phyloP scores from a whole-genome alignment of 2,888 invertebrate species.

The Galeopsomyia nigrocyanea region DNA sequence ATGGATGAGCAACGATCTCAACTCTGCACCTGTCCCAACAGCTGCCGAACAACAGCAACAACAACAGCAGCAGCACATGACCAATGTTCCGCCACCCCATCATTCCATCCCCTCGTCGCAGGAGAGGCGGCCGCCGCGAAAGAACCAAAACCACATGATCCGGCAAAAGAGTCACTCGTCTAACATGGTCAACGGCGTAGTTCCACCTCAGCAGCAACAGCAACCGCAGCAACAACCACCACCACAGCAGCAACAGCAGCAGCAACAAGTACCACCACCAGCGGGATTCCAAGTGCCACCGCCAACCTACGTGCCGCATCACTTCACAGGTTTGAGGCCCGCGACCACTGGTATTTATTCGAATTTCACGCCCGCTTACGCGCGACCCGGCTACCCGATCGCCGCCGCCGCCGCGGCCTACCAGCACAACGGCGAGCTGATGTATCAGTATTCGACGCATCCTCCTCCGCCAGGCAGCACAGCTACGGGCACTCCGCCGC shows the following conservation, averaged over 20 bases:
- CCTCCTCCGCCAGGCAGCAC: conserved; percentile 57
- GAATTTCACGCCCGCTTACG: conserved; percentile 64
- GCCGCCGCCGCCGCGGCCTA: conserved; percentile 56
- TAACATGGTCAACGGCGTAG: conserved; percentile 62
- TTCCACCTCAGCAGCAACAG: conserved; percentile 21
- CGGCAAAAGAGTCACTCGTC: conserved; percentile 60
- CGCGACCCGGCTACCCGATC: conserved; percentile 52
- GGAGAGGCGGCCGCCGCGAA: conserved; percentile 60
- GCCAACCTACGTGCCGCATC: conserved; percentile 61
- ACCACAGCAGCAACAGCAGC: conserved; percentile 7
- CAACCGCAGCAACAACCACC: conserved; percentile 15
- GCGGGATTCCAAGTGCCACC: conserved; percentile 63
- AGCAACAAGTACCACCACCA: conserved; percentile 61
- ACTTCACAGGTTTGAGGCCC: conserved; percentile 64
- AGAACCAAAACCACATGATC: conserved; percentile 61
- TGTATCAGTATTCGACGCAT: conserved; percentile 65
- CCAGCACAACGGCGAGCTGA: conserved; percentile 72
- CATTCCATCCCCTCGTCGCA: conserved; percentile 68
- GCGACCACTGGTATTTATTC: conserved; percentile 60
- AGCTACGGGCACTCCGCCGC: conserved; percentile 61
- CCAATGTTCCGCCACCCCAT: conserved; percentile 54
- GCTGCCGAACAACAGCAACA: conserved; percentile 48
- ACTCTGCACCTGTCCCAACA: not conserved
- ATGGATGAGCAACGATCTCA: conserved; percentile 61
- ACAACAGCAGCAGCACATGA: conserved; percentile 49